Evolutionary conservation across 2,113 vertebrate genomes (phyloP), one percentile per base, ranked within the genome.

Genomic region (Pycnonotus jocosus): DNA sequence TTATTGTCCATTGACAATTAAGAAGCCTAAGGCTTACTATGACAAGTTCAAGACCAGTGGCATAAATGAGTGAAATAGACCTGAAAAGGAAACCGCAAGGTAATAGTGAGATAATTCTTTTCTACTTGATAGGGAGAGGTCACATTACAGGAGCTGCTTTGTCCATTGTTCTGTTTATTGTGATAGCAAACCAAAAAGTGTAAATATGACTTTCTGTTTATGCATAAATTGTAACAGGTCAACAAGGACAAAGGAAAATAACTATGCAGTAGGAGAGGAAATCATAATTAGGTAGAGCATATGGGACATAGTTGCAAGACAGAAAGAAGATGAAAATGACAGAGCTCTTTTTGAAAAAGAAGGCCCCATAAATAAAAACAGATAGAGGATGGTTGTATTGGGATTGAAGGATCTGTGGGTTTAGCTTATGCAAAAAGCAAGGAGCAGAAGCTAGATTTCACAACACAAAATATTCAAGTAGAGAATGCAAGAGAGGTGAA

Each of bases 201-300:
- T 47, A 47, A n/a, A 37, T 30, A 40, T 31, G 4, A 31, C 4
- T 47, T 7, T 68, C 8, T 50, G 6, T 30, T 80, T 38, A 27
- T 58, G 8, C 1, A 13, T 48, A 48, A 69, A 73, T 15, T 13
- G 7, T 27, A 60, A 27, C 5, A 60, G 25, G 6, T 44, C 9
- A 31, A 62, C 28, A 54, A 60, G 7, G 13, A 40, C 19, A 51
- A 80, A 56, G 25, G 17, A 71, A 57, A 81, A n/a, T 17, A 65
- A 40, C 16, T 38, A 8, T 5, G 12, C 7, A 14, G 15, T n/a
- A 66, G 10, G 6, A 0, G 0, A 13, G 22, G 17, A 84, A 33
- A n/a, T 21, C 0, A 1, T 56, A 28, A 30, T 65, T 76, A 61
- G 6, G 4, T 38, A 10, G 16, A 56, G 19, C 14, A 31, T 13